These are phyloP conservation scores for Phortica magna DNA, from an alignment of 2,888 invertebrate genomes.

Conservation along the genomic window DNA sequence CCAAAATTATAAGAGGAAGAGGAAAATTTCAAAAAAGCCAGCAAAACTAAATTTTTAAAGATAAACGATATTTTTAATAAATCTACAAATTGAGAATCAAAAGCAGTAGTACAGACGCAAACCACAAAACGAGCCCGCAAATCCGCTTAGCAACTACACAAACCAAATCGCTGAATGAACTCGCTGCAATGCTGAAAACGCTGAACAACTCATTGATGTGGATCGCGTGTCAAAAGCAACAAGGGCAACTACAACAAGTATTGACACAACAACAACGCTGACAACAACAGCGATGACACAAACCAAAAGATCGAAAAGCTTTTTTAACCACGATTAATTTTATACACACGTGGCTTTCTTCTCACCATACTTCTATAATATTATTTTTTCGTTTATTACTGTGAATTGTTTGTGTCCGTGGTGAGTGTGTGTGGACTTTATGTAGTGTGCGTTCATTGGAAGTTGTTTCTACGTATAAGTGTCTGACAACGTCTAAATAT, in stretches of 20 bases:
- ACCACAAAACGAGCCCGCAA: not conserved
- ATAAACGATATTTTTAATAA: not conserved
- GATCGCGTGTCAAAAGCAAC: constrained; percentile 37
- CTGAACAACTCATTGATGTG: constrained; percentile 24
- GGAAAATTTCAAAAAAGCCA: not conserved
- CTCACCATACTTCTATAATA: not conserved
- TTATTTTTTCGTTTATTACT: not conserved
- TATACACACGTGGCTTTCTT: too few relatives aligned
- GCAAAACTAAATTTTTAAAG: too few relatives aligned
- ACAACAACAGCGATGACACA: constrained; percentile 36
- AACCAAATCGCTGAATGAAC: constrained; percentile 5
- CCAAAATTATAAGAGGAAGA: not conserved
- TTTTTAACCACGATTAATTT: not conserved
- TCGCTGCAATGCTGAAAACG: constrained; percentile 11
- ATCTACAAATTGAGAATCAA: not conserved
- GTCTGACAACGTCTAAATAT: constrained; percentile 15
- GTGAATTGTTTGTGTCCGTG: not conserved
- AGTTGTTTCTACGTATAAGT: constrained; percentile 31
- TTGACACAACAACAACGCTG: not conserved
- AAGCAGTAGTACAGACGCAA: not conserved
- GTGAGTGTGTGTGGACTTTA: not conserved
- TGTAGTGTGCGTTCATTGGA: not conserved
- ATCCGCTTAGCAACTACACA: not conserved
- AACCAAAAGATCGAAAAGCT: constrained; percentile 32
- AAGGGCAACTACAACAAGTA: constrained; percentile 30